Percentiles rank a stretch among this genome's conserved stretches.
phyloP scores from a whole-genome alignment of 2,888 invertebrate genomes.

The Phrixothrix hirtus region DNA sequence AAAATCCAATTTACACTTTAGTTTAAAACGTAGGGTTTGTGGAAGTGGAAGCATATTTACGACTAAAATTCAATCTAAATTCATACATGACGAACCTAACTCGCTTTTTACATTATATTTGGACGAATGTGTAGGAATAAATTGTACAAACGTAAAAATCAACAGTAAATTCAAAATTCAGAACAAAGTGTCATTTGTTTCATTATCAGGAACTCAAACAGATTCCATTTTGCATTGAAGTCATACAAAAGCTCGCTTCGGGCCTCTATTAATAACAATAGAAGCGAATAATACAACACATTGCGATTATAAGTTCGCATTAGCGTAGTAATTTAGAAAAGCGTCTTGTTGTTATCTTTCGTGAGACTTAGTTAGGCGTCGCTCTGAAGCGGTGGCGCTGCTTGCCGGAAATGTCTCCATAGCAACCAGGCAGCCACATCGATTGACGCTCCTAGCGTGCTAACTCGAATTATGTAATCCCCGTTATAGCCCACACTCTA shows the following conservation, averaged over 20 bases:
- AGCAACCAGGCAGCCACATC: slow-evolving; percentile 67
- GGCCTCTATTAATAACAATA: slow-evolving; percentile 24
- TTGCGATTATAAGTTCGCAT: slow-evolving; percentile 30
- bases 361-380: slow-evolving; percentile 39
- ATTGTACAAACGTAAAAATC: slow-evolving; percentile 1
- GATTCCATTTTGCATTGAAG: slow-evolving; percentile 21
- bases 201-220: slow-evolving; percentile 24
- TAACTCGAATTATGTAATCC: slow-evolving; percentile 33
- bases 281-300: slow-evolving; percentile 26
- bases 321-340: slow-evolving; percentile 27
- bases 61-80: no score
- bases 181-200: slow-evolving; percentile 24
- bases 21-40: no score
- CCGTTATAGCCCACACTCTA: slow-evolving; percentile 29
- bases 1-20: no score
- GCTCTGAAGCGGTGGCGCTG: slow-evolving; percentile 47
- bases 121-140: no score
- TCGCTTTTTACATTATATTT: no score
- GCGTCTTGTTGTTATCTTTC: slow-evolving; percentile 32
- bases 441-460: slow-evolving; percentile 59
- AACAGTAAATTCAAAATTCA: background rate
- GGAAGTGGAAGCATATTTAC: no score
- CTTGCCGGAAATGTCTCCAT: slow-evolving; percentile 68
- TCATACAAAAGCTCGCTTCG: slow-evolving; percentile 17
- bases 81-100: no score